phyloP scores from a whole-genome alignment of 92 coral and sea anemone genomes.

The Nematostella vectensis region DNA sequence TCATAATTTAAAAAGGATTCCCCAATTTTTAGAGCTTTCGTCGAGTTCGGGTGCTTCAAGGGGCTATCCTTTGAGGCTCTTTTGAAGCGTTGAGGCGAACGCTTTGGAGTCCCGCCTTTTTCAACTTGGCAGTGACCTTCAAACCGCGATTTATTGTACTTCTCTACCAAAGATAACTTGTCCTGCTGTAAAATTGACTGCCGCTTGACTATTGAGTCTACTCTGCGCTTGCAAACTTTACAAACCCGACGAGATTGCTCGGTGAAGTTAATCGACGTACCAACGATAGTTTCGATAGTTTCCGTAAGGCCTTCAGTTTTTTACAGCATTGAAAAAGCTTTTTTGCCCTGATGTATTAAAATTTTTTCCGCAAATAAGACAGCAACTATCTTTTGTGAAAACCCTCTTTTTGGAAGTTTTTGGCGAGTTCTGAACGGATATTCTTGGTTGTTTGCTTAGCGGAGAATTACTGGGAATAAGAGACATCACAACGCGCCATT shows the following conservation, averaged over 20 bases:
- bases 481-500: not conserved
- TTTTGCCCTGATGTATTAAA: not conserved
- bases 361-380: not conserved
- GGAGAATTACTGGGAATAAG: not conserved
- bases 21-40: not conserved
- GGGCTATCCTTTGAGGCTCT: not conserved
- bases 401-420: not conserved
- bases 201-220: not conserved
- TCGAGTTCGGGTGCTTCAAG: not conserved
- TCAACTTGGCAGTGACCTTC: not conserved
- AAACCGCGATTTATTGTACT: not conserved
- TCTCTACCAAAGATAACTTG: not conserved
- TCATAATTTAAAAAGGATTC: not conserved
- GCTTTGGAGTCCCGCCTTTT: not conserved
- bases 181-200: not conserved
- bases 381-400: not conserved
- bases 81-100: not conserved
- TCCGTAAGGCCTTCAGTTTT: not conserved
- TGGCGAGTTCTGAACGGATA: not conserved
- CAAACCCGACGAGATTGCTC: constrained; percentile 1
- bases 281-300: not conserved
- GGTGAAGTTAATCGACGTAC: not conserved
- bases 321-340: not conserved
- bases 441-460: not conserved
- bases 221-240: not conserved